Percentiles rank a stretch among this genome's conserved stretches.
Evolutionary conservation across 2,888 invertebrate species (phyloP).

Genomic region (Caenorhabditis doughertyi): DNA sequence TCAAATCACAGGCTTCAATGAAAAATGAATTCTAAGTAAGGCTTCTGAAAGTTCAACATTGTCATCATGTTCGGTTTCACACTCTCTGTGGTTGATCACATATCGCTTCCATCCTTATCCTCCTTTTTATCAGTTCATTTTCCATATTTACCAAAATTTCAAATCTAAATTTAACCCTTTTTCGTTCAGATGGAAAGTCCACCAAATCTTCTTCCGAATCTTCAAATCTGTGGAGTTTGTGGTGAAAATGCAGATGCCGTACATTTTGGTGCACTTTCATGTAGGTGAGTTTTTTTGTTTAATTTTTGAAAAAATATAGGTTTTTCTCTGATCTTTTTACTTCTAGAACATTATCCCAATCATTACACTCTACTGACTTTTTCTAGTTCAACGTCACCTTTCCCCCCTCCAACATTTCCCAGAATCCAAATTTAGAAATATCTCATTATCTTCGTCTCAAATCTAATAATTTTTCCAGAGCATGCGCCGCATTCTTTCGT

Average conservation of each 20-base stretch:
- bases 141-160: not conserved
- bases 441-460: too few species aligned
- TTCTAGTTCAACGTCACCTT: not conserved
- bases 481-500: slow-evolving; percentile 56
- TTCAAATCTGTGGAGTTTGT: slow-evolving; percentile 35
- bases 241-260: slow-evolving; percentile 23
- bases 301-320: too few species aligned
- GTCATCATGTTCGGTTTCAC: too few species aligned
- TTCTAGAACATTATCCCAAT: too few species aligned
- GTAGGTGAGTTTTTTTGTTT: slow-evolving; percentile 32
- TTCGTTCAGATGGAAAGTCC: slow-evolving; percentile 14
- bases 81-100: too few species aligned
- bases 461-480: slow-evolving; percentile 28
- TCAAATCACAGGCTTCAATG: too few species aligned
- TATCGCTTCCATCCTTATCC: too few species aligned
- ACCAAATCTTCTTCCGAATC: not conserved
- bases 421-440: not conserved
- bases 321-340: too few species aligned
- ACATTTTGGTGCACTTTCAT: slow-evolving; percentile 49
- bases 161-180: not conserved
- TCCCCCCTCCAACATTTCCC: not conserved
- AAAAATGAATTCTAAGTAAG: too few species aligned
- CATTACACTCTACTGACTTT: too few species aligned
- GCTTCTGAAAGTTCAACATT: too few species aligned
- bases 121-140: not conserved